Conservation (phyloP, 92 coral and sea anemone species). For the Phenganax stokvisi region DNA sequence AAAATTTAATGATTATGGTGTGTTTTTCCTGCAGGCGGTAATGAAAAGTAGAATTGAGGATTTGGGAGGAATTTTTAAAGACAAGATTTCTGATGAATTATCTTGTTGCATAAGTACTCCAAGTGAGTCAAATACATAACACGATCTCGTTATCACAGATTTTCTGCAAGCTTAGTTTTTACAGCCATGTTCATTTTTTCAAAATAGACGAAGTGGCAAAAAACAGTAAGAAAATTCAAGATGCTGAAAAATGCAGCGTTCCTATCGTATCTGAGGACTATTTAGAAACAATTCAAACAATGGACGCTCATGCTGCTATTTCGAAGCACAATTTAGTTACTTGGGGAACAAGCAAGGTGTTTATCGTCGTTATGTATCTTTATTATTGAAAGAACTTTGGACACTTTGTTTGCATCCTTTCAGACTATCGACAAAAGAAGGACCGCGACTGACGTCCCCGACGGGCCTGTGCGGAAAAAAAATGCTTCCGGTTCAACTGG, state of each 20-base stretch:
- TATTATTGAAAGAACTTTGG: too few relatives aligned
- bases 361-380: too few relatives aligned
- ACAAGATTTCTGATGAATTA: slow-evolving; percentile 55
- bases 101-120: slow-evolving; percentile 75
- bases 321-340: slow-evolving; percentile 78
- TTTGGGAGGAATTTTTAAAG: slow-evolving; percentile 76
- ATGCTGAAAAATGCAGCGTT: slow-evolving; percentile 63
- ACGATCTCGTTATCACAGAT: not conserved
- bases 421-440: slow-evolving; percentile 1
- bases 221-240: slow-evolving; percentile 75
- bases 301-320: slow-evolving; percentile 56
- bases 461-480: slow-evolving; percentile 6
- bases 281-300: slow-evolving; percentile 69
- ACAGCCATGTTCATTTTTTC: not conserved
- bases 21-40: slow-evolving; percentile 50
- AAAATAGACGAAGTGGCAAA: slow-evolving; percentile 62
- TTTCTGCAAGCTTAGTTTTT: not conserved
- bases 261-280: slow-evolving; percentile 89
- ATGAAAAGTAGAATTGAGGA: slow-evolving; percentile 50
- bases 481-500: slow-evolving; percentile 3
- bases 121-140: slow-evolving; percentile 43
- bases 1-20: not conserved
- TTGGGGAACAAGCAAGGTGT: slow-evolving; percentile 78
- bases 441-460: slow-evolving; percentile 13
- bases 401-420: too few relatives aligned